Base-by-base conservation (phyloP, 2,888 invertebrate species). In the Gortyna flavago region DNA sequence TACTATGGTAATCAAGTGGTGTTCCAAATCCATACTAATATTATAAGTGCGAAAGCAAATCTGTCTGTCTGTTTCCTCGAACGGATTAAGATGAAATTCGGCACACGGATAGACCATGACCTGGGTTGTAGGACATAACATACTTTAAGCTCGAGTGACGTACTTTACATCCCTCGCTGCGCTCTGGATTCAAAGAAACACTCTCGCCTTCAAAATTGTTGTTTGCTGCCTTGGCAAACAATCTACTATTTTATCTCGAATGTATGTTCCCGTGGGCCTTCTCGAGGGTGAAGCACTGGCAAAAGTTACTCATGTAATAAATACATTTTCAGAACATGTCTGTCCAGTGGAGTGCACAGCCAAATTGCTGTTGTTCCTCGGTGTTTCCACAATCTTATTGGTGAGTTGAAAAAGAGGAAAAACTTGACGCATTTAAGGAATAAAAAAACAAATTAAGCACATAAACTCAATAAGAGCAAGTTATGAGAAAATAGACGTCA, bases 371-470 rank as follows among this genome's bases (percentile, higher is more conserved):
- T 48, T 93, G 18, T 90, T 93, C 70, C 71, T 91, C 9, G 38
- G 88, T 4, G 76, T 93, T 21, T 81, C 91, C 32, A 68, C 87
- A 16, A 91, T 93, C 70, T 77, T 94, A 48, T 81, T 94, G 91
- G 94, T 74, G 25, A 74, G 74, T 69, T n/a, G 13, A 61, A 35
- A 11, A 0, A 29, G 6, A 44, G 44, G 11, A 2, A 13, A 1
- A 16, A 21, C n/a, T 2, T n/a, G 41, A 38, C 16, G 6, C n/a
- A 5, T 16, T 51, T 5, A 57, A 21, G 32, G 18, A 61, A 32
- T 9, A 4, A 35, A 66, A 41, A 6, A 29, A n/a, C n/a, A n/a
- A n/a, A n/a, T 25, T 9, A 9, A 21, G 8, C 3, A 41, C 9
- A n/a, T n/a, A 41, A n/a, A 38, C 18, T 38, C 25, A 18, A 9